These are phyloP conservation scores for Salmo trutta DNA, from an alignment of 2,797 vertebrate species.

Conservation along the genomic window DNA sequence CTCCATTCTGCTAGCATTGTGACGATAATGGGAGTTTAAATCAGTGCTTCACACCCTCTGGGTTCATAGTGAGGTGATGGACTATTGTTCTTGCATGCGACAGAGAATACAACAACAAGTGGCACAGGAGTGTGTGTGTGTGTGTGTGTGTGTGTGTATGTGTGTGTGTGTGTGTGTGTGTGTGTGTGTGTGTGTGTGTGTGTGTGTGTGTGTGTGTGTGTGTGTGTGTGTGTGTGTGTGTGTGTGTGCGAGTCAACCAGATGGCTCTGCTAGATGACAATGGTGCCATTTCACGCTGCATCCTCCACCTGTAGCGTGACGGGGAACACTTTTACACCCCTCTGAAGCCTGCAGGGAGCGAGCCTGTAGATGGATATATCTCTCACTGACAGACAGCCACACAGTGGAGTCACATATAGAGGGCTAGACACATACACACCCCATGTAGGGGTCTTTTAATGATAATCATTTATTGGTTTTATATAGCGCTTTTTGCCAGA, in stretches of 20 bases:
- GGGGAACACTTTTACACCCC: not conserved
- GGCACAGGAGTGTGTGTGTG: not conserved
- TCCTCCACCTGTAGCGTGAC: slow-evolving; percentile 1
- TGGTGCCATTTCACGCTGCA: slow-evolving; percentile 4
- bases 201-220: not conserved
- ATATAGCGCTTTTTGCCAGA: not conserved
- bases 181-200: slow-evolving; percentile 13
- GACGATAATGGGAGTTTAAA: slow-evolving; percentile 16
- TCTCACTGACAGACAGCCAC: not conserved
- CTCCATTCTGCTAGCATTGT: not conserved
- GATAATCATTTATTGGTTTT: not conserved
- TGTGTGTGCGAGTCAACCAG: slow-evolving; percentile 9
- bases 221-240: not conserved
- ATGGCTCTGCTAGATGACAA: not conserved
- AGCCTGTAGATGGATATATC: not conserved
- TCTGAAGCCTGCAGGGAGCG: not conserved
- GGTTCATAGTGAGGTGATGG: slow-evolving; percentile 52
- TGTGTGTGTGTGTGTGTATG: not conserved
- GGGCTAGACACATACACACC: not conserved
- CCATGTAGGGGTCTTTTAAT: not conserved
- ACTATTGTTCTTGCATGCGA: slow-evolving; percentile 59
- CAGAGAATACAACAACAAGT: slow-evolving; percentile 49
- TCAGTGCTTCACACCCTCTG: slow-evolving; percentile 41
- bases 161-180: slow-evolving; percentile 8
- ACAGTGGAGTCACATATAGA: not conserved